Conservation (phyloP, 1,140 invertebrate species). For the Sinonovacula constricta region DNA sequence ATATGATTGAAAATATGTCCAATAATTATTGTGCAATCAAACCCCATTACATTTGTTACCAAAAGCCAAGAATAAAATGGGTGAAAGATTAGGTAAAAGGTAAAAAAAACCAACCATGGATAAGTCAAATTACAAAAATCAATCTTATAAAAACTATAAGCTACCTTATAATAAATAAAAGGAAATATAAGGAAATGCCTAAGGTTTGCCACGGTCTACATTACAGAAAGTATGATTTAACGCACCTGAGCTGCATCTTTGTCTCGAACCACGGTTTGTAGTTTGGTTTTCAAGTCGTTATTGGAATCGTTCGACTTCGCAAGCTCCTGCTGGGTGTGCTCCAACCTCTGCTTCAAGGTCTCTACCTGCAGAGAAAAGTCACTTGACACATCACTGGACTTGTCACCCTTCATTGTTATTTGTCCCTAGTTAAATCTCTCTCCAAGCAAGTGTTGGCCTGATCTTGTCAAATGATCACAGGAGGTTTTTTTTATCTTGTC, state of each 20-base stretch:
- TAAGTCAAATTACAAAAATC: too few relatives aligned
- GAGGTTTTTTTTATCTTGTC: too few relatives aligned
- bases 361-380: slow-evolving; percentile 76
- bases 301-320: slow-evolving; percentile 72
- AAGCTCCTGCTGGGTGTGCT: slow-evolving; percentile 81
- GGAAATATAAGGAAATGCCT: background rate
- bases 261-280: slow-evolving; percentile 69
- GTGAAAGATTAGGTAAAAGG: too few relatives aligned
- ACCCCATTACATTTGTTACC: too few relatives aligned
- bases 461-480: too few relatives aligned
- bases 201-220: slow-evolving; percentile 7
- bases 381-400: background rate
- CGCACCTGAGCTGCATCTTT: slow-evolving; percentile 60
- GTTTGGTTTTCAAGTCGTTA: slow-evolving; percentile 82
- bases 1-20: too few relatives aligned
- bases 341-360: slow-evolving; percentile 79
- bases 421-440: too few relatives aligned
- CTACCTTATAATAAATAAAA: background rate
- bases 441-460: too few relatives aligned
- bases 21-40: too few relatives aligned
- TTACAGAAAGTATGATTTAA: too few relatives aligned
- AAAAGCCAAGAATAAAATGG: too few relatives aligned
- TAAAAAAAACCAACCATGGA: too few relatives aligned
- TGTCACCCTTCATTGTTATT: background rate
- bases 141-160: slow-evolving; percentile 2